Percentiles rank a stretch among this genome's conserved stretches.
Conservation (phyloP, 2,888 invertebrate genomes). For the Anagyrus pseudococci region DNA sequence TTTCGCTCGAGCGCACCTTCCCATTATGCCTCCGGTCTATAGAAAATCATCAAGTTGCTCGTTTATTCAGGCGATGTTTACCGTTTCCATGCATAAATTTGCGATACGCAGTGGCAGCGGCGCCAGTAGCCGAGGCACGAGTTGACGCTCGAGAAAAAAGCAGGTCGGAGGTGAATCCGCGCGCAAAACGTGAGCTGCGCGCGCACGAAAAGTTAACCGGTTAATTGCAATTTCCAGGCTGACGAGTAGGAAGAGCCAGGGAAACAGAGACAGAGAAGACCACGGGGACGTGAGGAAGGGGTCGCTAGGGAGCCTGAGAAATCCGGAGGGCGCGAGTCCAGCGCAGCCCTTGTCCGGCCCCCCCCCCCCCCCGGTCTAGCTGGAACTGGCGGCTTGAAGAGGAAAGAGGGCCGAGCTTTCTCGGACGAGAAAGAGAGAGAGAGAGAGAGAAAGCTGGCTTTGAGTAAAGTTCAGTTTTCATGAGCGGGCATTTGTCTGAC, state of each 20-base stretch:
- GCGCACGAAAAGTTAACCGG: conserved; percentile 31
- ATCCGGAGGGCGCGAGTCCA: too few species aligned
- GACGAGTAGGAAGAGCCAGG: background rate
- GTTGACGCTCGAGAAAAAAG: background rate
- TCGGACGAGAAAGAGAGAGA: too few species aligned
- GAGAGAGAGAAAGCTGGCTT: too few species aligned
- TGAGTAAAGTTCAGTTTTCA: too few species aligned
- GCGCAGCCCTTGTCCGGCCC: too few species aligned
- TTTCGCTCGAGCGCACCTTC: too few species aligned
- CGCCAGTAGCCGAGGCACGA: background rate
- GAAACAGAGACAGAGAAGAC: background rate
- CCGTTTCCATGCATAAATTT: conserved; percentile 26
- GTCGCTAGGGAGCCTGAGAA: background rate
- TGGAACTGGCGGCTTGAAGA: too few species aligned
- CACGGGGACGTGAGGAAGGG: background rate
- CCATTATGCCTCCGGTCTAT: background rate
- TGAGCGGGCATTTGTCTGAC: too few species aligned
- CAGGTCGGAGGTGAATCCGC: conserved; percentile 4
- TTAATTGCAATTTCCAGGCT: conserved; percentile 30
- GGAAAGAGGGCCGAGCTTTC: too few species aligned
- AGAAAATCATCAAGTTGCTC: conserved; percentile 24
- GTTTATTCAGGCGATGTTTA: conserved; percentile 20
- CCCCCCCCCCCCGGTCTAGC: too few species aligned
- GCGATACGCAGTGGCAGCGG: background rate
- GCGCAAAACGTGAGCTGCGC: background rate